Evolutionary conservation across 2,888 invertebrate species (phyloP).

Genomic region (Idaea aversata): DNA sequence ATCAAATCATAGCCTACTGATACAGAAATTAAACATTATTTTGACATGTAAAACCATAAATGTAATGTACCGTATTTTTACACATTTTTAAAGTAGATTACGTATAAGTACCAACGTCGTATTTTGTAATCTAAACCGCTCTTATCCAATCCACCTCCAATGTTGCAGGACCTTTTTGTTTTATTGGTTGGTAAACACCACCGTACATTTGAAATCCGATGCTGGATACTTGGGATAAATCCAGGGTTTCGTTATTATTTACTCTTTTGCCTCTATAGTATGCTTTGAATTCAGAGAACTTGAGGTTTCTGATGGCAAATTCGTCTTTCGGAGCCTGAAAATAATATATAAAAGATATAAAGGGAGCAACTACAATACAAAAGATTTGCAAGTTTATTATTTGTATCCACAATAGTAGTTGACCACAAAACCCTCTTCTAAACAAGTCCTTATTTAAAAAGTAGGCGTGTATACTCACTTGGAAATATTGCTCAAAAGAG

Average conservation of each 20-base stretch:
- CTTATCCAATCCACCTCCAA: slow-evolving; percentile 83
- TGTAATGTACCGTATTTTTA: slow-evolving; percentile 3
- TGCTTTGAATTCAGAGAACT: slow-evolving; percentile 80
- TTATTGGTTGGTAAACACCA: slow-evolving; percentile 82
- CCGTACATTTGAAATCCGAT: slow-evolving; percentile 84
- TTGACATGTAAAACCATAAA: slow-evolving; percentile 7
- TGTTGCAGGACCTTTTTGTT: slow-evolving; percentile 83
- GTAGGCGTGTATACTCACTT: slow-evolving; percentile 51
- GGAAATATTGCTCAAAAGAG: slow-evolving; percentile 81
- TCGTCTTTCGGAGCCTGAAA: slow-evolving; percentile 77
- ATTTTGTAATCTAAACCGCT: slow-evolving; percentile 47
- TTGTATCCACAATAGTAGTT: too few relatives aligned
- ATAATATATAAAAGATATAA: not conserved
- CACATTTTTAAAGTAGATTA: not conserved
- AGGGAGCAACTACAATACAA: too few relatives aligned
- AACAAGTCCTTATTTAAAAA: too few relatives aligned
- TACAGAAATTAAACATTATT: slow-evolving; percentile 4
- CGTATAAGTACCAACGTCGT: not conserved
- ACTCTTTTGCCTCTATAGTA: slow-evolving; percentile 81
- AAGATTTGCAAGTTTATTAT: too few relatives aligned
- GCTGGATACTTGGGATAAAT: slow-evolving; percentile 79
- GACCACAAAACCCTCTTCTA: too few relatives aligned
- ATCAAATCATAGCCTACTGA: not conserved
- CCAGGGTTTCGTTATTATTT: slow-evolving; percentile 78
- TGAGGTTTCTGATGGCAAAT: slow-evolving; percentile 75